Conservation (phyloP, 2,113 vertebrate species). For the Oncorhynchus gorbuscha region DNA sequence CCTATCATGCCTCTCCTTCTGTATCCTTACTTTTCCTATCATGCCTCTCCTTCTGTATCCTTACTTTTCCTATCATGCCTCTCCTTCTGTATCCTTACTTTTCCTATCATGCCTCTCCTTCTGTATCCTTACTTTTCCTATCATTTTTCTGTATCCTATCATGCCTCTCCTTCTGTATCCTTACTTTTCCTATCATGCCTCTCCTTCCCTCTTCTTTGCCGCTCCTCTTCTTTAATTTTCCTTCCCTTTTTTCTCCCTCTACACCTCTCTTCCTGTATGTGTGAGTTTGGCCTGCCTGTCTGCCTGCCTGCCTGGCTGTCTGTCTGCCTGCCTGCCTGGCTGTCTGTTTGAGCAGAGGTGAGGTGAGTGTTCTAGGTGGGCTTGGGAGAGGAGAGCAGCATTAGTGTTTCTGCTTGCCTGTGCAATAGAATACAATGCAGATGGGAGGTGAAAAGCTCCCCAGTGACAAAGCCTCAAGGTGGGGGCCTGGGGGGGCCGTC, state of each 20-base stretch:
- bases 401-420: slow-evolving; percentile 95
- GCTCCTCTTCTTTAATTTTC: slow-evolving; percentile 8
- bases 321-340: not conserved
- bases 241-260: slow-evolving; percentile 1
- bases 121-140: too few relatives aligned
- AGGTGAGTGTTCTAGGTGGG: slow-evolving; percentile 9
- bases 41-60: too few relatives aligned
- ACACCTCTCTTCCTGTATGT: slow-evolving; percentile 11
- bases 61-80: too few relatives aligned
- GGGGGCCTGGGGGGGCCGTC: slow-evolving; percentile 1
- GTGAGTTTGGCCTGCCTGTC: not conserved
- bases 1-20: too few relatives aligned
- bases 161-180: too few relatives aligned
- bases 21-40: too few relatives aligned
- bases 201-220: too few relatives aligned
- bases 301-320: too few relatives aligned
- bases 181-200: too few relatives aligned
- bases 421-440: slow-evolving; percentile 84
- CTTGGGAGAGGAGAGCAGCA: slow-evolving; percentile 75
- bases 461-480: slow-evolving; percentile 61
- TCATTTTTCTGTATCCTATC: too few relatives aligned
- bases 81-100: too few relatives aligned
- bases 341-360: not conserved
- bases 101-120: too few relatives aligned
- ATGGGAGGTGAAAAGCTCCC: slow-evolving; percentile 68